Evolutionary conservation across 2,888 invertebrate species (phyloP).

Genomic region (Craniophora ligustri): DNA sequence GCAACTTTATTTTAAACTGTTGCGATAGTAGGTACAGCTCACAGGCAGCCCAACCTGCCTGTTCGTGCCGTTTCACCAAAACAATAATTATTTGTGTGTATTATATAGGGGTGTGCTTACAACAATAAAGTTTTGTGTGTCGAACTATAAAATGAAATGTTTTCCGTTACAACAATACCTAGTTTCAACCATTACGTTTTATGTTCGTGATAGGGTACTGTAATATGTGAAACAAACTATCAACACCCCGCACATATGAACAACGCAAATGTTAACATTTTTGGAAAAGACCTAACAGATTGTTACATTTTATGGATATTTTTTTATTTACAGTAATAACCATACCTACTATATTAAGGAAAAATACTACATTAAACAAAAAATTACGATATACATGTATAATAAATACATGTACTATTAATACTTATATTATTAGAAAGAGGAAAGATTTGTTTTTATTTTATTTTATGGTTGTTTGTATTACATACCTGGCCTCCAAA

Average conservation of each 20-base stretch:
- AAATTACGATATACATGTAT: no score
- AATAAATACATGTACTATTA: no score
- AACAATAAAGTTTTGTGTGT: not conserved
- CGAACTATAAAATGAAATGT: conserved; percentile 4
- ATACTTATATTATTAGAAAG: no score
- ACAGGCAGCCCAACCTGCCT: no score
- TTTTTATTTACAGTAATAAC: not conserved
- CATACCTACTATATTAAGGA: no score
- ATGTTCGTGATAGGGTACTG: not conserved
- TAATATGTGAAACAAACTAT: not conserved
- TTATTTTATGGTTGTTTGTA: no score
- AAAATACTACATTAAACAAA: no score
- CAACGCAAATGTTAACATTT: not conserved
- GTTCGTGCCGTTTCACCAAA: not conserved
- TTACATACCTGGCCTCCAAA: no score
- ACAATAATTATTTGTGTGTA: not conserved
- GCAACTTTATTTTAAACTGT: no score
- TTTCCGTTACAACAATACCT: not conserved
- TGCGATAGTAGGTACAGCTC: no score
- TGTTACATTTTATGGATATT: not conserved
- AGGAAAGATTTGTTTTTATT: no score
- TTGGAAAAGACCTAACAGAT: not conserved
- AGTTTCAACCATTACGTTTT: not conserved
- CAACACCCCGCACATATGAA: not conserved
- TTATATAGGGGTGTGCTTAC: not conserved